Conservation (phyloP, 2,888 invertebrate species). For the Agrotis exclamationis region DNA sequence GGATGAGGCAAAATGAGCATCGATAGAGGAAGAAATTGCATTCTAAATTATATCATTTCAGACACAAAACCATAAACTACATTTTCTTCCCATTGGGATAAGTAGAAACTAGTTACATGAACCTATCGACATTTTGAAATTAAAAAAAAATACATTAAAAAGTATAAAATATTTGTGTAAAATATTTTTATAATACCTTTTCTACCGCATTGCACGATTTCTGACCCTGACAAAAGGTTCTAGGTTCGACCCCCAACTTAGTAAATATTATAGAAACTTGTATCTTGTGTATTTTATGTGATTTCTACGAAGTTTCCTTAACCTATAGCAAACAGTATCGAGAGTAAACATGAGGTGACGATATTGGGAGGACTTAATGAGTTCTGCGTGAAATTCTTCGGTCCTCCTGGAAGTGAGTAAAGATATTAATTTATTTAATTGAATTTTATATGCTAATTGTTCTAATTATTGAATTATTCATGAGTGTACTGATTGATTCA, state of each 20-base stretch:
- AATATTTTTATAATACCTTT: too few relatives aligned
- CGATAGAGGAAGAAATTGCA: too few relatives aligned
- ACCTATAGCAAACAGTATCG: slow-evolving; percentile 93
- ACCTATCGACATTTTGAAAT: too few relatives aligned
- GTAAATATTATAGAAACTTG: neutral
- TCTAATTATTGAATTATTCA: slow-evolving; percentile 16
- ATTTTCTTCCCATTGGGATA: too few relatives aligned
- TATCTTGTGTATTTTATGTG: neutral
- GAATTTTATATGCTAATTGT: neutral
- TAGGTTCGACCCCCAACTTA: neutral
- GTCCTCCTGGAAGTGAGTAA: slow-evolving; percentile 98
- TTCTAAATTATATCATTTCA: too few relatives aligned
- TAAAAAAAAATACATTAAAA: too few relatives aligned
- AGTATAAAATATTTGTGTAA: too few relatives aligned
- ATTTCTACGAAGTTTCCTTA: slow-evolving; percentile 54
- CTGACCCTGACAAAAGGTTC: neutral
- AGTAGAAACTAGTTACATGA: too few relatives aligned
- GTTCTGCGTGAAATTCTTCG: slow-evolving; percentile 99
- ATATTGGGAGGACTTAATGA: slow-evolving; percentile 99
- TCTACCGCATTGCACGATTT: too few relatives aligned
- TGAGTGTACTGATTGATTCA: neutral
- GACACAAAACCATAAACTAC: too few relatives aligned
- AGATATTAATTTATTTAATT: neutral
- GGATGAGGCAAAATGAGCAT: too few relatives aligned
- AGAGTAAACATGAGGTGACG: slow-evolving; percentile 99